phyloP scores from a whole-genome alignment of 2,113 vertebrate species.

The Eonycteris spelaea region DNA sequence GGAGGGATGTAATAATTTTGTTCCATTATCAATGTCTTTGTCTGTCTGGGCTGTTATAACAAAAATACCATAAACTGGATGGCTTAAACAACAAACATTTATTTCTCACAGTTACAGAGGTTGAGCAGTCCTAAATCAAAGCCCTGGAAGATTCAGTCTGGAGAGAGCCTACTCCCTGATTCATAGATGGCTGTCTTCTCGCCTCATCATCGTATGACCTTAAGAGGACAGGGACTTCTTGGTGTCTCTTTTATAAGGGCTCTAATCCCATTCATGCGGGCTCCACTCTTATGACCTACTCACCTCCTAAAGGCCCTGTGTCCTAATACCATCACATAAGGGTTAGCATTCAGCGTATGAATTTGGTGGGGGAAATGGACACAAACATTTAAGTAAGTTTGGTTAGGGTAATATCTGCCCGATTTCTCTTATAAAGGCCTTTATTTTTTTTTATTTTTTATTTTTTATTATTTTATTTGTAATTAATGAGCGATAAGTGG shows the following conservation, averaged over 20 bases:
- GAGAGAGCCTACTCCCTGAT: background rate
- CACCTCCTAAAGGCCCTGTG: background rate
- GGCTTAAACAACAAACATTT: background rate
- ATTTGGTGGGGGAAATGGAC: background rate
- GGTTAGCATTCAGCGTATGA: background rate
- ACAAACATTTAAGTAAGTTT: background rate
- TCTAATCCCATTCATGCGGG: background rate
- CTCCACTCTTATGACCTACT: background rate
- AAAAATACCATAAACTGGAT: background rate
- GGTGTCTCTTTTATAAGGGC: background rate
- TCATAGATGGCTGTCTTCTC: background rate
- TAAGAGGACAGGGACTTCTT: background rate
- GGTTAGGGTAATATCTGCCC: background rate
- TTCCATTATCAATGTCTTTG: background rate
- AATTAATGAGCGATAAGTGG: background rate
- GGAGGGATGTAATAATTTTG: background rate
- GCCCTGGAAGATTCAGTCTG: background rate
- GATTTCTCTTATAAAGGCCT: background rate
- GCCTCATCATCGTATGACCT: background rate
- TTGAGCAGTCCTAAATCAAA: background rate
- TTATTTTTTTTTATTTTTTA: background rate
- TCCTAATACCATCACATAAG: background rate
- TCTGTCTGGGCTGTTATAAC: background rate
- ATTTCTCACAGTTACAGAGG: background rate
- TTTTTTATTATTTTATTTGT: background rate